phyloP scores from a whole-genome alignment of 30 jellyfish, hydroid and myxozoan genomes.

The Chrysaora quinquecirrha region DNA sequence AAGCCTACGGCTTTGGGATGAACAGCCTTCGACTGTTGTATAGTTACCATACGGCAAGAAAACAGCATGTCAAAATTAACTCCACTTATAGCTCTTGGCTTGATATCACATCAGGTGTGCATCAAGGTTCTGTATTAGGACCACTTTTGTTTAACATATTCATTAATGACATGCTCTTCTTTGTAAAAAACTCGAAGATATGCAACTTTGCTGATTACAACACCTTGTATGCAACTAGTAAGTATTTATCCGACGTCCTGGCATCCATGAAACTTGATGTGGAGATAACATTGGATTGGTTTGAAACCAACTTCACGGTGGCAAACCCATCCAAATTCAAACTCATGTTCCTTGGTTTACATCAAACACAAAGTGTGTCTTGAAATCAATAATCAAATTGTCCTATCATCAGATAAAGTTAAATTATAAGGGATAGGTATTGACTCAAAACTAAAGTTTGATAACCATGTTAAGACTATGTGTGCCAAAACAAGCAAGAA shows the following conservation, averaged over 20 bases:
- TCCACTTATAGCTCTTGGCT: too few relatives aligned
- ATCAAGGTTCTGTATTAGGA: too few relatives aligned
- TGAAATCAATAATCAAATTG: slow-evolving; percentile 4
- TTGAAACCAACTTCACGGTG: slow-evolving; percentile 25
- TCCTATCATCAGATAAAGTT: not conserved
- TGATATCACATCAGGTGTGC: too few relatives aligned
- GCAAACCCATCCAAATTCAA: slow-evolving; percentile 25
- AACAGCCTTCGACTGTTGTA: too few relatives aligned
- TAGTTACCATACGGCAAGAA: too few relatives aligned
- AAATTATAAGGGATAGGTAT: not conserved
- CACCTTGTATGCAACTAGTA: slow-evolving; percentile 21
- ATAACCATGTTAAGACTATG: not conserved
- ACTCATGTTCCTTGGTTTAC: not conserved
- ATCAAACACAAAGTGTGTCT: not conserved
- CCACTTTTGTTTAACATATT: slow-evolving; percentile 14
- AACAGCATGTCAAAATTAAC: too few relatives aligned
- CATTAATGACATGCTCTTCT: slow-evolving; percentile 20
- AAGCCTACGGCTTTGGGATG: too few relatives aligned
- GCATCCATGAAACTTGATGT: slow-evolving; percentile 31
- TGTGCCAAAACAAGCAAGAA: not conserved
- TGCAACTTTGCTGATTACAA: slow-evolving; percentile 35
- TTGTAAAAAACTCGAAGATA: too few relatives aligned
- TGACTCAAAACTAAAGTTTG: not conserved
- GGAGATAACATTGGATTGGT: too few relatives aligned
- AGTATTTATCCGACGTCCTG: slow-evolving; percentile 14